phyloP scores from a whole-genome alignment of 2,797 vertebrate species.

The Rhinophrynus dorsalis region DNA sequence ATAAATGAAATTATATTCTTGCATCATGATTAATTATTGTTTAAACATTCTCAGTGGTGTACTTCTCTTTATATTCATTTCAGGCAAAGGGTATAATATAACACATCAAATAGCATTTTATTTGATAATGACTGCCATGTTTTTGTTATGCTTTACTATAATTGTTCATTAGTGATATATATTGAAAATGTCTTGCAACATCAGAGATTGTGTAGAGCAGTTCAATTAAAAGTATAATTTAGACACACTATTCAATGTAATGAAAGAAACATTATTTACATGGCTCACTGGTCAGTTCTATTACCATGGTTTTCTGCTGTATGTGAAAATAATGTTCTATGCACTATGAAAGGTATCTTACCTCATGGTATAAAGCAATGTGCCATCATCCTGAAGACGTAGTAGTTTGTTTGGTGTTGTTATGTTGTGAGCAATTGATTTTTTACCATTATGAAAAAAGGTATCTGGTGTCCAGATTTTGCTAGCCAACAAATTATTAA shows the following conservation, averaged over 20 bases:
- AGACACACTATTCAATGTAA: background rate
- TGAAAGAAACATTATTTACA: background rate
- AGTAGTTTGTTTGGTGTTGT: constrained; percentile 87
- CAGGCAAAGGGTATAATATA: too few relatives aligned
- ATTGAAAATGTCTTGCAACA: too few relatives aligned
- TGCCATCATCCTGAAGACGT: constrained; percentile 82
- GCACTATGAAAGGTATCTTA: constrained; percentile 47
- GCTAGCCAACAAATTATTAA: constrained; percentile 85
- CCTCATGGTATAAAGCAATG: constrained; percentile 95
- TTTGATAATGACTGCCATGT: too few relatives aligned
- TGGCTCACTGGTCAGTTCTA: background rate
- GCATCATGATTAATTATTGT: too few relatives aligned
- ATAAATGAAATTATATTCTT: too few relatives aligned
- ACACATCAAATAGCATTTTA: too few relatives aligned
- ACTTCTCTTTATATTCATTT: too few relatives aligned
- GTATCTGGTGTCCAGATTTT: constrained; percentile 91
- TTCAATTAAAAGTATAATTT: background rate
- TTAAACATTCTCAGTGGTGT: too few relatives aligned
- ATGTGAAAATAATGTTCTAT: background rate
- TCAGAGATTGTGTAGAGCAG: too few relatives aligned
- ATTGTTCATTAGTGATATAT: too few relatives aligned
- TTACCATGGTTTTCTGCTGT: background rate
- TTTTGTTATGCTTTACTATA: too few relatives aligned
- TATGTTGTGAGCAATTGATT: constrained; percentile 89
- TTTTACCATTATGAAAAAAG: constrained; percentile 88